phyloP scores from a whole-genome alignment of 2,113 vertebrate species.

The Danionella cerebrum region DNA sequence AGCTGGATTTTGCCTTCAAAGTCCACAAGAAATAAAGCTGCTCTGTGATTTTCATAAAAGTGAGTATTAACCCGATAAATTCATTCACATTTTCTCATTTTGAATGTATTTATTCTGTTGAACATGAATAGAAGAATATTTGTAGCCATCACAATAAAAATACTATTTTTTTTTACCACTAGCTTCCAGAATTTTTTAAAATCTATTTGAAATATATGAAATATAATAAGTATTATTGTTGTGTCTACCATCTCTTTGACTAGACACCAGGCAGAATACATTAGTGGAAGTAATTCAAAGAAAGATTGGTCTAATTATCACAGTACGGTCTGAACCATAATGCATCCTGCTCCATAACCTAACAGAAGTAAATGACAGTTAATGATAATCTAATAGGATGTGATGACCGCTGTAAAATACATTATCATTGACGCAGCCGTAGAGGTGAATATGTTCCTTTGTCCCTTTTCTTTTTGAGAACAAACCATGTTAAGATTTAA shows the following conservation, averaged over 20 bases:
- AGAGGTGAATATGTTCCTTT: background rate
- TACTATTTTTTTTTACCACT: too few relatives aligned
- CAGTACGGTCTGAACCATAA: background rate
- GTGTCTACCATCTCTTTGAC: too few relatives aligned
- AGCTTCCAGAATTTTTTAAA: too few relatives aligned
- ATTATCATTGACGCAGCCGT: background rate
- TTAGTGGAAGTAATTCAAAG: background rate
- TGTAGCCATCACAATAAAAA: too few relatives aligned
- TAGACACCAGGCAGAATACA: background rate
- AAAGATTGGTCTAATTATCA: background rate
- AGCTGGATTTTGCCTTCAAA: background rate
- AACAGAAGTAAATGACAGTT: background rate
- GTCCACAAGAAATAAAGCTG: background rate
- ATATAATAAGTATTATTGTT: too few relatives aligned
- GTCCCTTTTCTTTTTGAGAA: too few relatives aligned
- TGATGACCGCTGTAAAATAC: background rate
- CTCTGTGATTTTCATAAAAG: background rate
- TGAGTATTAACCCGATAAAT: too few relatives aligned
- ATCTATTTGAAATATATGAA: too few relatives aligned
- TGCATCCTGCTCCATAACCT: background rate
- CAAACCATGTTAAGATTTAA: too few relatives aligned
- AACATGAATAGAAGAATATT: too few relatives aligned
- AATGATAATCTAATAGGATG: background rate
- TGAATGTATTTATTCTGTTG: too few relatives aligned
- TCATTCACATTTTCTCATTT: too few relatives aligned